Evolutionary conservation across 2,888 invertebrate genomes (phyloP), one percentile per base, ranked within the genome.

Genomic region (Cistogaster globosa): DNA sequence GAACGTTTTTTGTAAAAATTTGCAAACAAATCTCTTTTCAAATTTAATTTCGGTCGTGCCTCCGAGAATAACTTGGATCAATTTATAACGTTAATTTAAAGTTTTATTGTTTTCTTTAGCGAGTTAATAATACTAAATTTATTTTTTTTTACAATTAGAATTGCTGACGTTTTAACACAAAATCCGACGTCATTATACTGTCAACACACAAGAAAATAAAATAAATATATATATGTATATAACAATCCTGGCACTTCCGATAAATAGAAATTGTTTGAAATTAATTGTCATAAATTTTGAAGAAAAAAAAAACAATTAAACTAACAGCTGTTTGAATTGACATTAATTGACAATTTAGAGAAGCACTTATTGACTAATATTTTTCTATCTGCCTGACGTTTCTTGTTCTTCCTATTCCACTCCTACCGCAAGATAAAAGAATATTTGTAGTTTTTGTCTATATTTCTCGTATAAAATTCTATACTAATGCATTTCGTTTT

Each of bases 321-420:
- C 87, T 88, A 90, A 90, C 90, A 90, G 90, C 88, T 88, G 89
- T 82, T 90, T 89, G 88, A 88, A 90, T 90, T 89, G 91, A 88
- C 91, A 90, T 89, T 91, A 88, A 90, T 90, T 90, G 90, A 87
- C 91, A 89, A 90, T 90, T 90, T 90, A 87, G 88, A 87, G 89
- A 90, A 90, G 90, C 90, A 90, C 86, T 83, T 83, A 69, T 42
- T 89, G 89, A 87, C 88, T 90, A 88, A 87, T 55, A 87, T 77
- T 88, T 87, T 87, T 77, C 60, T 79, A 77, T 63, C 22, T 65
- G 74, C 83, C 45, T 71, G 71, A 18, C 18, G 12, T 60, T 78
- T 85, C 51, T 63, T 12, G 58, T 75, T 53, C n/a, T 32, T 75
- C 58, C 22, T 26, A 45, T 32, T 38, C 20, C 32, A 57, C 20